Base-by-base conservation (phyloP, 2,113 vertebrate species). In the Carlito syrichta region DNA sequence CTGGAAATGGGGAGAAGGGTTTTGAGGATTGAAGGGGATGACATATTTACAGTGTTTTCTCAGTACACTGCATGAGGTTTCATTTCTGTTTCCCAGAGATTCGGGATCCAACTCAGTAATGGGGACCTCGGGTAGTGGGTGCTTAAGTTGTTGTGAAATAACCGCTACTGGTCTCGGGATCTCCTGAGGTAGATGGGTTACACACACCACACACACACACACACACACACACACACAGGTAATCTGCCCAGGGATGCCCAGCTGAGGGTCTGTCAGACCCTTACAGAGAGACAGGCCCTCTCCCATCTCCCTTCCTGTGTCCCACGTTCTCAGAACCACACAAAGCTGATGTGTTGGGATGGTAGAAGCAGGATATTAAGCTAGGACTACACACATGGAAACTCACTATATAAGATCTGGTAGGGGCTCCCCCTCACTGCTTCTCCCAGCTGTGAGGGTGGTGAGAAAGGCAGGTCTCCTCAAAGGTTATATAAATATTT, bases 401-500 rank as follows among this genome's bases (percentile, higher is more conserved):
- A 93, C 91, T 54, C 84, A 19, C 73, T 40, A 5, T 54, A 7
- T 19, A 27, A 45, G 71, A 50, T 9, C 25, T 19, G 48, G n/a
- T 6, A 20, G 58, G 86, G 92, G 35, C 16, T 78, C 17, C 7
- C 45, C 78, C 40, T 76, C 81, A 74, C 69, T 48, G 48, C 69
- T 20, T 48, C 43, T 86, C 83, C 87, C 91, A 86, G 23, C 88
- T 93, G 93, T 35, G 35, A 78, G 56, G 92, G 12, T 48, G n/a
- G 89, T 54, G 89, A 81, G 96, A 76, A 88, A 17, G 73, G 79
- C 58, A 14, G 54, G 93, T 77, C 90, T 97, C 73, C 25, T 95
- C 10, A 3, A 85, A 96, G 88, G 95, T 76, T 86, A 76, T 93
- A 17, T 98, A 98, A 98, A 98, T 93, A 98, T 98, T 98, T 97